These are phyloP conservation scores for Isaurus tuberculatus DNA, from an alignment of 92 coral and sea anemone genomes.

Conservation along the genomic window DNA sequence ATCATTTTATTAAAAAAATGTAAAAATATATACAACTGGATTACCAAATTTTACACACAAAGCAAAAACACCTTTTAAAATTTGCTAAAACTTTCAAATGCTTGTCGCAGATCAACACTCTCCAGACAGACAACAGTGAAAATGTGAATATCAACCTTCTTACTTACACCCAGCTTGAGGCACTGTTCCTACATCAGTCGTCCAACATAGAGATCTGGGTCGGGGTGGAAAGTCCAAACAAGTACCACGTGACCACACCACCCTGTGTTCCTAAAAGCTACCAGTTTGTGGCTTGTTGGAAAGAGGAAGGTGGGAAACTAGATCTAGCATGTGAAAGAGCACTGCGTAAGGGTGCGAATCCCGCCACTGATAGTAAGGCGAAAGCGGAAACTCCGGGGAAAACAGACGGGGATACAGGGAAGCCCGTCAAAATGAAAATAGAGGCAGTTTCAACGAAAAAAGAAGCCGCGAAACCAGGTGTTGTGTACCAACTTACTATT, in stretches of 20 bases:
- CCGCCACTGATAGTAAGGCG: conserved; percentile 77
- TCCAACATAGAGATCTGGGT: conserved; percentile 70
- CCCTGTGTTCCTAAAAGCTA: conserved; percentile 65
- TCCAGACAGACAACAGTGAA: conserved; percentile 87
- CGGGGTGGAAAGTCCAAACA: conserved; percentile 66
- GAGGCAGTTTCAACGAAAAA: conserved; percentile 63
- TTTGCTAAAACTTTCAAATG: neutral
- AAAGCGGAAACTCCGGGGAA: conserved; percentile 62
- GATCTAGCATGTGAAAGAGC: conserved; percentile 85
- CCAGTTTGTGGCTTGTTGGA: conserved; percentile 90
- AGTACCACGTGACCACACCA: conserved; percentile 65
- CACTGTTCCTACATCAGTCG: conserved; percentile 84
- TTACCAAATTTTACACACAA: no score
- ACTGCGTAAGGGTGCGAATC: conserved; percentile 83
- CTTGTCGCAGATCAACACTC: conserved; percentile 71
- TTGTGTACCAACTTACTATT: no score
- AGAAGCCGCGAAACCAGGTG: conserved; percentile 32
- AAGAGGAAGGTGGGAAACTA: conserved; percentile 56
- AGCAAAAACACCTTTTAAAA: no score
- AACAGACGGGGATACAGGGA: conserved; percentile 65
- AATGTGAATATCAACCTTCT: conserved; percentile 68
- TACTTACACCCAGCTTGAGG: conserved; percentile 76
- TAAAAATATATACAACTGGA: no score
- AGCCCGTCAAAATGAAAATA: conserved; percentile 65
- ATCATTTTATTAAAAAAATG: no score